These are phyloP conservation scores for Meloidogyne floridensis DNA, from an alignment of 1,140 invertebrate genomes.

Conservation along the genomic window DNA sequence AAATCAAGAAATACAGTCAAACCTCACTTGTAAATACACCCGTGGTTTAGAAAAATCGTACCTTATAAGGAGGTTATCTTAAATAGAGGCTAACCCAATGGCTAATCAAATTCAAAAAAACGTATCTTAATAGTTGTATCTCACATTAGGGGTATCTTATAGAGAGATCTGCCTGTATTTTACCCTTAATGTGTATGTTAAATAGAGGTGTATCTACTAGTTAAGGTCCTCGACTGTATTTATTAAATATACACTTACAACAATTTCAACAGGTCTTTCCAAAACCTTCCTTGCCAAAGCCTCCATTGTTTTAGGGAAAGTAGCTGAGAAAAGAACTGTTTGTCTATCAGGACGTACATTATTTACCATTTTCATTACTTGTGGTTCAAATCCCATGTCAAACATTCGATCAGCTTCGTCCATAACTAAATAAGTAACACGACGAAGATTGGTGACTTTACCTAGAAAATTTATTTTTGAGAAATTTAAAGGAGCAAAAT, in stretches of 20 bases:
- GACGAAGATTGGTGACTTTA: slow-evolving; percentile 88
- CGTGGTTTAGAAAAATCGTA: no score
- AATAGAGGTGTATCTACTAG: no score
- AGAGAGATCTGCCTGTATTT: no score
- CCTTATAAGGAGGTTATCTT: no score
- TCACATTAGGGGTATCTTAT: no score
- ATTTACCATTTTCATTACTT: slow-evolving; percentile 88
- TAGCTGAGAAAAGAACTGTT: slow-evolving; percentile 97
- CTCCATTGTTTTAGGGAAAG: slow-evolving; percentile 98
- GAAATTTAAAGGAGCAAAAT: no score
- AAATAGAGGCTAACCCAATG: no score
- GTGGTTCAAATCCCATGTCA: slow-evolving; percentile 99
- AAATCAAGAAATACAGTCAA: neutral
- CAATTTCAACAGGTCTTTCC: slow-evolving; percentile 91
- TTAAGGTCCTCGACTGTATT: no score
- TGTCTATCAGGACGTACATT: slow-evolving; percentile 94
- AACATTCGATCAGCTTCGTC: slow-evolving; percentile 99
- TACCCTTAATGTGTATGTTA: no score
- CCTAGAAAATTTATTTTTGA: slow-evolving; percentile 66
- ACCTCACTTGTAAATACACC: no score
- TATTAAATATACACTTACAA: slow-evolving; percentile 72
- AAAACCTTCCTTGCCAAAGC: slow-evolving; percentile 89
- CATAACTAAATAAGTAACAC: slow-evolving; percentile 93
- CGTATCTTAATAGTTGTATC: no score
- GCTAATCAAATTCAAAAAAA: slow-evolving; percentile 16